A percentile compares a stretch with the other conserved stretches of the same genome.
These are phyloP conservation scores for Hydraecia micacea DNA, from an alignment of 2,888 invertebrate genomes.

Conservation along the genomic window DNA sequence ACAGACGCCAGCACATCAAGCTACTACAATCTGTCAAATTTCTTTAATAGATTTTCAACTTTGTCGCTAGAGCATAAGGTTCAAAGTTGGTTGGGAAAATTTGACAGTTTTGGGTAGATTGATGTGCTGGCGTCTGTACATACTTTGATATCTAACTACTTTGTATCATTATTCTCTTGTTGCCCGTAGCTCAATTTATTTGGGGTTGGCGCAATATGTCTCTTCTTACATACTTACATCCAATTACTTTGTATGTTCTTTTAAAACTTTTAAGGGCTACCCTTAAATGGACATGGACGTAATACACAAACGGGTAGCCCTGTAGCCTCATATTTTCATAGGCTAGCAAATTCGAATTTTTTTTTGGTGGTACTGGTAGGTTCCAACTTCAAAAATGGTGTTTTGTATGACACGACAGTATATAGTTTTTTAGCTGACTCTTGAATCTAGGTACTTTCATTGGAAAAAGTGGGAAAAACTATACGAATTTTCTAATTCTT, in stretches of 20 bases:
- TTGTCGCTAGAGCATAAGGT: too few species aligned
- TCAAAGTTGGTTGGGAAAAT: too few species aligned
- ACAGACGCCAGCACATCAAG: too few species aligned
- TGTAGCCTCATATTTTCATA: background rate
- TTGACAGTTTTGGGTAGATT: too few species aligned
- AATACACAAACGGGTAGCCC: background rate
- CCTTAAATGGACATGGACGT: background rate
- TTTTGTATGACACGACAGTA: background rate
- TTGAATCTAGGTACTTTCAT: background rate
- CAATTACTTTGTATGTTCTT: background rate
- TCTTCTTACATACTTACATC: background rate
- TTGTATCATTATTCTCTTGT: background rate
- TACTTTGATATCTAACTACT: slow-evolving; percentile 1
- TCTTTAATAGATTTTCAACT: too few species aligned
- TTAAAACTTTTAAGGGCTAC: background rate
- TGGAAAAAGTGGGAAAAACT: slow-evolving; percentile 11
- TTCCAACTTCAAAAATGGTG: background rate
- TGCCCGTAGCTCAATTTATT: background rate
- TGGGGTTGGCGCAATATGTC: background rate
- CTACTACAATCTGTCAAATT: too few species aligned
- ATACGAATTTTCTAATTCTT: background rate
- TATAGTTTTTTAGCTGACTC: background rate
- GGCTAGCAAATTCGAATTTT: background rate
- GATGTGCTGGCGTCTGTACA: too few species aligned
- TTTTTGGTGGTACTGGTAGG: background rate